These are phyloP conservation scores for Stenoptilia bipunctidactyla DNA, from an alignment of 2,888 invertebrate species.

Conservation along the genomic window DNA sequence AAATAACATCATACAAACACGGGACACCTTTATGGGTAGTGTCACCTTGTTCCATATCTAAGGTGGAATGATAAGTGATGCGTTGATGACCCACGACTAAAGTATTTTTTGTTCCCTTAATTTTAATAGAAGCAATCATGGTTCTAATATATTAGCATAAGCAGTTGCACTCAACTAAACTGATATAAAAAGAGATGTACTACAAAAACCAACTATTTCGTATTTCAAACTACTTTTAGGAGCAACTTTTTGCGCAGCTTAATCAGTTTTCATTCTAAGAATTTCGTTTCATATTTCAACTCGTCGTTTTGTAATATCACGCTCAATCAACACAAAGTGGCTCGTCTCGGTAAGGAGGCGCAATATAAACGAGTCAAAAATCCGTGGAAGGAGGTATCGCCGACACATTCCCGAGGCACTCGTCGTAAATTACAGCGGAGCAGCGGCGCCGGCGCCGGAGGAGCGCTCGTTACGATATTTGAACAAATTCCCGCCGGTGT, in stretches of 20 bases:
- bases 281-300: not conserved
- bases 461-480: slow-evolving; percentile 69
- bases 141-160: too few species aligned
- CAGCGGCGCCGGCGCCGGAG: slow-evolving; percentile 64
- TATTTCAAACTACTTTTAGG: not conserved
- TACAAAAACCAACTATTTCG: too few species aligned
- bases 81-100: too few species aligned
- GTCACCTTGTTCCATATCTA: too few species aligned
- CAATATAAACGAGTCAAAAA: slow-evolving; percentile 38
- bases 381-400: slow-evolving; percentile 42
- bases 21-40: too few species aligned
- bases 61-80: too few species aligned
- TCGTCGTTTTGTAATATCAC: not conserved
- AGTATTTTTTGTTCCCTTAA: too few species aligned
- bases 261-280: not conserved
- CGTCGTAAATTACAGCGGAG: slow-evolving; percentile 59
- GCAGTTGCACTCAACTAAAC: too few species aligned
- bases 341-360: slow-evolving; percentile 27
- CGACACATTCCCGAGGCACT: slow-evolving; percentile 56
- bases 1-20: too few species aligned
- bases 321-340: slow-evolving; percentile 1
- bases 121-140: too few species aligned
- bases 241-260: not conserved
- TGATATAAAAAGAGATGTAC: too few species aligned
- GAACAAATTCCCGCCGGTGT: slow-evolving; percentile 71